Evolutionary conservation across 2,888 invertebrate species (phyloP), one percentile per base, ranked within the genome.

Genomic region (Mythimna lalbum): DNA sequence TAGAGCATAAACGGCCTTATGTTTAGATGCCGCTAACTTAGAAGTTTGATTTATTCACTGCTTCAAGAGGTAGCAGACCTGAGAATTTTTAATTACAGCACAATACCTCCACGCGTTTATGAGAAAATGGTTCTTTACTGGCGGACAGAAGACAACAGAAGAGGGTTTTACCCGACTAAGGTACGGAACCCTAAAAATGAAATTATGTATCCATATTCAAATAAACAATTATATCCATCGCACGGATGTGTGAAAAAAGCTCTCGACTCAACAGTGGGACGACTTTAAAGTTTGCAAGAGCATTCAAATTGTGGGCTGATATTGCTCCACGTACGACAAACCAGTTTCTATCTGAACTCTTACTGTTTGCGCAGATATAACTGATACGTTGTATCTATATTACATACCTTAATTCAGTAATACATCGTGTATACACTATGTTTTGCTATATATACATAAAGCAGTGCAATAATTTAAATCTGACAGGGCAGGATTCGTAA

Each of bases 291-390:
- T 77, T 72, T 33, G 78, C 69, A 76, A 63, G 60, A 78, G 47
- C 49, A 62, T 80, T 63, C 31, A 65, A 63, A 80, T 63, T 55
- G 81, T 60, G 55, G 81, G 70, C 21, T 77, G 59, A 65, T 70
- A 61, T 71, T 60, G 63, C 59, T 53, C 47, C 27, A 65, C 56
- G 31, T 27, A 43, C 71, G 52, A 70, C 60, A 78, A 78, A 78
- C 78, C 78, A 47, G 78, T 78, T 81, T 53, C 47, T 62, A 60
- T 65, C 43, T 71, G 55, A 53, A 64, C 65, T 77, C 70, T 67
- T 74, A 52, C 63, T 57, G 70, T 52, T 74, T 76, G 52, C 57
- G 23, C 49, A 43, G 69, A 76, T 56, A 63, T 49, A 61, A 66
- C 49, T 62, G 49, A 53, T 75, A 53, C 21, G 53, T 14, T 78